Evolutionary conservation across 2,113 vertebrate species (phyloP), one percentile per base, ranked within the genome.

Genomic region (Lasiurus cinereus): DNA sequence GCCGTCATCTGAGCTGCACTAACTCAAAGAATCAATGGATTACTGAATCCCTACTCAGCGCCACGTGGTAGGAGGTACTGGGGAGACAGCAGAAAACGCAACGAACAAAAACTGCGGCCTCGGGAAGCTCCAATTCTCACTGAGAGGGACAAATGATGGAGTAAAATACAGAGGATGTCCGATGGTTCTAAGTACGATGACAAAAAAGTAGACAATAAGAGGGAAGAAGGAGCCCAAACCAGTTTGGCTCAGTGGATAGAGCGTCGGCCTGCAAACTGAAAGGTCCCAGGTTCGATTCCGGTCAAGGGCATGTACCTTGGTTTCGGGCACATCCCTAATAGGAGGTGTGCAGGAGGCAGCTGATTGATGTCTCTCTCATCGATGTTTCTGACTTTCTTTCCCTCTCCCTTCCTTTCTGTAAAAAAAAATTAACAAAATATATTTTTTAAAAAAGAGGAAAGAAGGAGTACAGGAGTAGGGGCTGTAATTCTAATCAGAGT

Each of bases 161-260:
- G 33, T 87, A 70, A 94, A 90, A 89, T 56, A 80, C 6, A 82
- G 10, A 52, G 50, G 79, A 54, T 77, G 73, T 92, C 33, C 74
- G 59, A 62, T 72, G 27, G 56, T 62, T 89, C 8, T 52, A 78
- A 77, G 22, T 31, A 87, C 2, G 69, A 76, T 43, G 31, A 62
- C 92, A 84, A 94, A 94, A 89, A 94, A 39, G 56, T 50, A 77
- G 82, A 54, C 10, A 54, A 52, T 67, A 14, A 87, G 62, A 82
- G 6, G 70, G 6, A 46, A 62, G 36, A 64, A 43, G 4, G 22
- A 83, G 14, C 39, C 39, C 3, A 39, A 39, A 39, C 39, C 39
- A 5, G 39, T 39, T 39, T 39, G 39, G 39, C 39, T 39, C 39
- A 39, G 39, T 39, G 39, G 39, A 39, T 39, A 39, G 39, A 39